These are phyloP conservation scores for Sylvia atricapilla DNA, from an alignment of 2,113 vertebrate genomes.

Conservation along the genomic window DNA sequence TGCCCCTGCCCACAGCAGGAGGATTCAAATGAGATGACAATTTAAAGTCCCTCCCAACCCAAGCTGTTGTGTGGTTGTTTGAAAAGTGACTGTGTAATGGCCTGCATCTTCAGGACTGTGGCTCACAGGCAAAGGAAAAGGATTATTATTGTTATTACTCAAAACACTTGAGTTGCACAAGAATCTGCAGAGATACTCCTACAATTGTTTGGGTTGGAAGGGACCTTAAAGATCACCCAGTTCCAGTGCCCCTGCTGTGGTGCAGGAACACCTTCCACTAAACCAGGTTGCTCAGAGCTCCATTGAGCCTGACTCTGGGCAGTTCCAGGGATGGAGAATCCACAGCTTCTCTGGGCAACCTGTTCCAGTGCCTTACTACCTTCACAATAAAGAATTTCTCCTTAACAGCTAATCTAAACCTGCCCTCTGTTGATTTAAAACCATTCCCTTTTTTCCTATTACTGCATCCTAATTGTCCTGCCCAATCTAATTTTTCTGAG, in stretches of 20 bases:
- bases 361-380: background rate
- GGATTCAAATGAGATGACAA: background rate
- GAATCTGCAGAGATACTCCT: background rate
- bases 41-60: background rate
- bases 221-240: background rate
- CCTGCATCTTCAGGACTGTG: background rate
- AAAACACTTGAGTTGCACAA: background rate
- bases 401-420: background rate
- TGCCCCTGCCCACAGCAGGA: background rate
- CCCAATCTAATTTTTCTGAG: background rate
- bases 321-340: background rate
- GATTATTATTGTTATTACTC: background rate
- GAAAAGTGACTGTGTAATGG: background rate
- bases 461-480: background rate
- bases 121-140: background rate
- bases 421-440: background rate
- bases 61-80: background rate
- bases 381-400: background rate
- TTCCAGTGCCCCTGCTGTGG: rapidly evolving
- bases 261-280: background rate
- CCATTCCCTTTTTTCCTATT: background rate
- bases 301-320: background rate
- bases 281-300: background rate
- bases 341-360: background rate
- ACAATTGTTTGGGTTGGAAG: background rate